Evolutionary conservation across 2,888 invertebrate species (phyloP).

Genomic region (Metallyticus violacea): DNA sequence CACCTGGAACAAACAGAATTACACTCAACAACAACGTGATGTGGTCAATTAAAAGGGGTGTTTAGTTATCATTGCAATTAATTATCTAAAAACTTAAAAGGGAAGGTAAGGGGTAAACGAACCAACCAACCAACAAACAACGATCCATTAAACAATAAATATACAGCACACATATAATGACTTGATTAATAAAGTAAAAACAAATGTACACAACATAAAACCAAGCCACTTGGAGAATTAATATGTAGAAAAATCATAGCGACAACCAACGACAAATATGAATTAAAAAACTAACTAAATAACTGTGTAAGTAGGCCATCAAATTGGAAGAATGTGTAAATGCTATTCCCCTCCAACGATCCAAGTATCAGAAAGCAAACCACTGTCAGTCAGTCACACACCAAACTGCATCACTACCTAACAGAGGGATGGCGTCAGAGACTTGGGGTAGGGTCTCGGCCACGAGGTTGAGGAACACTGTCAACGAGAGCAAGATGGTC

Average conservation of each 20-base stretch:
- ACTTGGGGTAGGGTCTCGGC: slow-evolving; percentile 89
- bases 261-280: neutral
- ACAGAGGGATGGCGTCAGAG: slow-evolving; percentile 61
- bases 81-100: neutral
- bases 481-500: slow-evolving; percentile 94
- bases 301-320: slow-evolving; percentile 25
- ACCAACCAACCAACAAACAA: slow-evolving; percentile 6
- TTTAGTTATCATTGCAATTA: neutral
- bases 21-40: slow-evolving; percentile 24
- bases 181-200: neutral
- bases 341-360: slow-evolving; percentile 38
- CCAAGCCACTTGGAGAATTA: neutral
- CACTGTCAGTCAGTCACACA: slow-evolving; percentile 34
- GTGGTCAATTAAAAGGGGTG: neutral
- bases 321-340: slow-evolving; percentile 21
- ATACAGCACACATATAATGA: slow-evolving; percentile 7
- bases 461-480: slow-evolving; percentile 96
- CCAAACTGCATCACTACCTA: slow-evolving; percentile 48
- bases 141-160: neutral
- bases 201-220: neutral
- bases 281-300: neutral
- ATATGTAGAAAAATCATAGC: neutral
- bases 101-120: neutral
- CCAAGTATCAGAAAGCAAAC: slow-evolving; percentile 39
- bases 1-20: slow-evolving; percentile 65